A percentile compares a stretch with the other conserved stretches of the same genome.
Conservation (phyloP, 2,797 vertebrate species). For the Lates japonicus region DNA sequence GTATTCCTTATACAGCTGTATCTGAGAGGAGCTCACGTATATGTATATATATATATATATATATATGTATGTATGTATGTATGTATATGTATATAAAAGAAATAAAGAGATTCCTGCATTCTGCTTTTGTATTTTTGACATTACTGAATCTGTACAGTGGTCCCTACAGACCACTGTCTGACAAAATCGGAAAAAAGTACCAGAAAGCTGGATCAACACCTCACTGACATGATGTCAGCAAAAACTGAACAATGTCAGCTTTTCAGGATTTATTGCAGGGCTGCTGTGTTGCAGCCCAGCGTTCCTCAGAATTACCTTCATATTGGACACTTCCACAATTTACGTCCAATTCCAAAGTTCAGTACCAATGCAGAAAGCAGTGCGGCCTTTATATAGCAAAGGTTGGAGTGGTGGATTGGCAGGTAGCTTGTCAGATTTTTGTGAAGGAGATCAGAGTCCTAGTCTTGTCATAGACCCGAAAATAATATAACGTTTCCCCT, state of each 20-base stretch:
- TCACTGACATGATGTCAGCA: slow-evolving; percentile 9
- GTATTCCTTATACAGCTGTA: background rate
- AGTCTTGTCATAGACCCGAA: background rate
- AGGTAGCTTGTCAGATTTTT: background rate
- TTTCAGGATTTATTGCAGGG: slow-evolving; percentile 2
- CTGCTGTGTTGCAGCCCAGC: background rate
- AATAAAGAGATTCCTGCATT: background rate
- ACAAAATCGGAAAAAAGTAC: background rate
- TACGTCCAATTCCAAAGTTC: background rate
- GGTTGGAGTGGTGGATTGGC: background rate
- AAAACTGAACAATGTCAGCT: background rate
- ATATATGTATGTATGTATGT: too few species aligned
- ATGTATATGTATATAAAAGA: too few species aligned
- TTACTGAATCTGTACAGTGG: background rate
- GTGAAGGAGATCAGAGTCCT: background rate
- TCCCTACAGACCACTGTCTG: background rate
- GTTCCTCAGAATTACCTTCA: background rate
- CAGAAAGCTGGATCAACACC: background rate
- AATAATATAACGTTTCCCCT: too few species aligned
- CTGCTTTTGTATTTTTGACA: background rate
- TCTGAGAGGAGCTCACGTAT: background rate
- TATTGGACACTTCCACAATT: background rate
- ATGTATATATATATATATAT: too few species aligned
- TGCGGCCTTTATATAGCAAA: background rate
- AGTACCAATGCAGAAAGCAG: background rate